phyloP scores from a whole-genome alignment of 2,113 vertebrate species.

The Epinephelus lanceolatus region DNA sequence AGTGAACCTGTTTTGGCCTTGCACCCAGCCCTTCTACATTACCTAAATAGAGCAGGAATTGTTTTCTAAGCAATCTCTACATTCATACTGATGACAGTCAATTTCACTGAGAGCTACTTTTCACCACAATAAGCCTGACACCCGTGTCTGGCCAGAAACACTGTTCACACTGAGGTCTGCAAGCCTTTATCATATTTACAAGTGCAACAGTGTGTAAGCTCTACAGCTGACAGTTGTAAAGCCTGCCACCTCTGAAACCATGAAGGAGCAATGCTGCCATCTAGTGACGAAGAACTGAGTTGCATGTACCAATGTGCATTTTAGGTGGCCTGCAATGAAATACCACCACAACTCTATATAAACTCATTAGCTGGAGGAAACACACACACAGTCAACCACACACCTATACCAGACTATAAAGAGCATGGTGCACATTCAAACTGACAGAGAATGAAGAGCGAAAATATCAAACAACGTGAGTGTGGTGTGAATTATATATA shows the following conservation, averaged over 20 bases:
- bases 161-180: neutral
- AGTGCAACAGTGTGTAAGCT: neutral
- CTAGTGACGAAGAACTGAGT: slow-evolving; percentile 25
- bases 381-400: neutral
- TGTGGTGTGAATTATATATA: too few relatives aligned
- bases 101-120: neutral
- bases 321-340: neutral
- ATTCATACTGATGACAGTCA: neutral
- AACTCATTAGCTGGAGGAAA: neutral
- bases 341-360: neutral
- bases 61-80: neutral
- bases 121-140: neutral
- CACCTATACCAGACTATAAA: neutral
- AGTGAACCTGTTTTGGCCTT: neutral
- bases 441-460: neutral
- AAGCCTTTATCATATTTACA: too few relatives aligned
- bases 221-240: neutral
- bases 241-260: neutral
- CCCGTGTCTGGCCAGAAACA: neutral
- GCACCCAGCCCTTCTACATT: neutral
- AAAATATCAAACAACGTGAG: neutral
- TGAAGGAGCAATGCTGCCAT: slow-evolving; percentile 32
- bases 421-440: neutral
- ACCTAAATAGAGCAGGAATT: neutral
- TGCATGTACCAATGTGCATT: neutral